Evolutionary conservation across 1,140 invertebrate genomes (phyloP), one percentile per base, ranked within the genome.

Genomic region (Trachymyrmex cornetzi): DNA sequence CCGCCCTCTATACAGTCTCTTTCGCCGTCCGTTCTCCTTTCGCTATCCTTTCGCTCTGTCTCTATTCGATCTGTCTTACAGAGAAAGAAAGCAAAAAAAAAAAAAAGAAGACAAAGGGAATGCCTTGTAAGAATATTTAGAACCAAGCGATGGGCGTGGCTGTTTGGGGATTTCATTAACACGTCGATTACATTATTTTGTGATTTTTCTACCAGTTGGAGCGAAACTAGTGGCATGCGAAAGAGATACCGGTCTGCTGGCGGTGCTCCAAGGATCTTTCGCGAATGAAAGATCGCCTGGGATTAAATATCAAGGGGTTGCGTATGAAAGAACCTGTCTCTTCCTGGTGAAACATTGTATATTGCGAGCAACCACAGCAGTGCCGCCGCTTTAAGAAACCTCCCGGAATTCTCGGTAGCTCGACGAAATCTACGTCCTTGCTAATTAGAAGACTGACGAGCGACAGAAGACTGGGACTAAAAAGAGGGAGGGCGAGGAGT

Each of bases 401-500:
- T 69, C 61, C 44, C n/a, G 84, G 61, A 87, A 90, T 90, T 88
- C 75, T 72, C 72, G 61, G 77, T 53, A 88, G 85, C 48, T 86
- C 77, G 57, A 61, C 44, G 53, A 88, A 88, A 90, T 92, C 82
- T 61, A 85, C 59, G 77, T 89, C 75, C 87, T 81, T 72, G 87
- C 86, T 92, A 92, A 92, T 92, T 92, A 92, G 89, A 91, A 89
- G 81, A 87, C 74, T 80, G 87, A 66, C 79, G 87, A 88, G 81
- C 55, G 72, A 66, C 38, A 82, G 34, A 79, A 57, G 48, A 59
- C 55, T 27, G 64, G 38, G 50, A 69, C 69, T 50, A 81, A n/a
- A 19, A 22, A 38, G 44, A 34, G n/a, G 27, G 14, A 48, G 38
- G 22, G 22, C 38, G 12, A 14, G 38, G 5, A 69, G 66, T 50